Percentiles rank a stretch among this genome's conserved stretches.
Conservation (phyloP, 2,888 invertebrate species). For the Hirtodrosophila trivittata region DNA sequence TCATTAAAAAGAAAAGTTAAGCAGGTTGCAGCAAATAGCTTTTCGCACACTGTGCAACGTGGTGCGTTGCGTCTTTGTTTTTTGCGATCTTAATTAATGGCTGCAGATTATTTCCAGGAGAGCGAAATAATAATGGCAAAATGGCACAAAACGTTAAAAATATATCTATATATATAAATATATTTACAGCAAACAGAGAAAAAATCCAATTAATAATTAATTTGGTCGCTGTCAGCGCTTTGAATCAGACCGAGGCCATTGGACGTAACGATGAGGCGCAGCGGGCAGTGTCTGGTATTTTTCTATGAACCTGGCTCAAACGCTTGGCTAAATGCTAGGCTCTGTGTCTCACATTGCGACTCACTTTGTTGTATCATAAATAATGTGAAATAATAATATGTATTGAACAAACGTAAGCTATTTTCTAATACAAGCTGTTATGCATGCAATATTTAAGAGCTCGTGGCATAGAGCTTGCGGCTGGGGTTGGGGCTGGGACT, state of each 20-base stretch:
- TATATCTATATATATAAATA: neutral
- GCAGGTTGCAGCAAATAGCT: too few relatives aligned
- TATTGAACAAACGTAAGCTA: too few relatives aligned
- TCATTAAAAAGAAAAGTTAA: too few relatives aligned
- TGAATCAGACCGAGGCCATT: constrained; percentile 8
- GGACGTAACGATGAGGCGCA: neutral
- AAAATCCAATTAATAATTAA: constrained; percentile 65
- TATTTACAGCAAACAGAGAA: neutral
- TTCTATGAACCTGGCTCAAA: neutral
- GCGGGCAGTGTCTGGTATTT: constrained; percentile 10
- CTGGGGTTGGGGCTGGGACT: too few relatives aligned
- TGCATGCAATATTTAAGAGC: neutral
- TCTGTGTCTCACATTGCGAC: too few relatives aligned
- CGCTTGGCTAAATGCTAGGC: too few relatives aligned
- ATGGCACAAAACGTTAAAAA: constrained; percentile 5
- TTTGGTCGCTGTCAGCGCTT: constrained; percentile 45
- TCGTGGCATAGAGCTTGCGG: too few relatives aligned
- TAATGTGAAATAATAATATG: too few relatives aligned
- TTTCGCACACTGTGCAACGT: too few relatives aligned
- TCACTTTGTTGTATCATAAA: too few relatives aligned
- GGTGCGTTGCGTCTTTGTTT: neutral
- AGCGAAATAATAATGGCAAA: constrained; percentile 4
- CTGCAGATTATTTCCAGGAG: constrained; percentile 18
- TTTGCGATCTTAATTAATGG: constrained; percentile 41
- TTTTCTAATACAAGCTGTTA: too few relatives aligned